Evolutionary conservation across 1,140 invertebrate species (phyloP).

Genomic region (Trinorchestia longiramus): DNA sequence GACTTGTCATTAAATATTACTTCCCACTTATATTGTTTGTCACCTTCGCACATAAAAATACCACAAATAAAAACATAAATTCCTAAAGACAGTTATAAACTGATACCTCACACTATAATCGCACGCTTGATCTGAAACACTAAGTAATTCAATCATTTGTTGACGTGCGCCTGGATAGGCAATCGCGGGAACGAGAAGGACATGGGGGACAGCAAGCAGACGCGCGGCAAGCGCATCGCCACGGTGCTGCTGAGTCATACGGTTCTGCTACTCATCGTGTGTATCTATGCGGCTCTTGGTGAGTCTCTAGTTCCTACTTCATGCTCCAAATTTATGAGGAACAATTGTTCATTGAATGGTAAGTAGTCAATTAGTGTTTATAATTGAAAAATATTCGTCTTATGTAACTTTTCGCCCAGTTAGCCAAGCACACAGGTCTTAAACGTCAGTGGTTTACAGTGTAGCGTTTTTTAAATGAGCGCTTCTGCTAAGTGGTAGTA

Average conservation of each 20-base stretch:
- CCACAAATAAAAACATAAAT: neutral
- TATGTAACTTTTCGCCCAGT: too few species aligned
- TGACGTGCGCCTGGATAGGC: neutral
- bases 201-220: neutral
- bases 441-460: neutral
- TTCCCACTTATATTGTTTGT: neutral
- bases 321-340: neutral
- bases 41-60: neutral
- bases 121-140: neutral
- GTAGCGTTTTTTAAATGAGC: neutral
- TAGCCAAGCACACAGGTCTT: too few species aligned
- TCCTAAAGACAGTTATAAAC: neutral
- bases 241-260: conserved; percentile 67
- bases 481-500: neutral
- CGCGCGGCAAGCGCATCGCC: conserved; percentile 58
- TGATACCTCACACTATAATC: neutral
- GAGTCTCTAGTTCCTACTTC: neutral
- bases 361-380: neutral
- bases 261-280: conserved; percentile 67
- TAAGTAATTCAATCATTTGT: neutral
- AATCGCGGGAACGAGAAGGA: neutral
- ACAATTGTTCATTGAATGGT: neutral
- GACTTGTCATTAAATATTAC: neutral
- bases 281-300: conserved; percentile 64
- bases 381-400: neutral